These are phyloP conservation scores for Caenorhabditis sp. DNA, from an alignment of 2,888 invertebrate genomes.

Conservation along the genomic window DNA sequence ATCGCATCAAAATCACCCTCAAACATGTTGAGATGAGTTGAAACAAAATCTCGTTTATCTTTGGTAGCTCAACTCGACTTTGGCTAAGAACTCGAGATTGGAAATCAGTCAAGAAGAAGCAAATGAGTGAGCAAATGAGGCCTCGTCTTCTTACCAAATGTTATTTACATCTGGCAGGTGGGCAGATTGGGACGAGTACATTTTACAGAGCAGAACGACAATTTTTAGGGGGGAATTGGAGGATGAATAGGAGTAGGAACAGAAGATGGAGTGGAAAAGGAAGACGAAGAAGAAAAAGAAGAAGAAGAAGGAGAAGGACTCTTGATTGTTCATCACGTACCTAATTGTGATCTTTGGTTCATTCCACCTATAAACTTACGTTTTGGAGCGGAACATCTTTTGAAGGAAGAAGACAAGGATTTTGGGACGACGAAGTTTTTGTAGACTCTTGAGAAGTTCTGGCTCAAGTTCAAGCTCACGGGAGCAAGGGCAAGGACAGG, in stretches of 20 bases:
- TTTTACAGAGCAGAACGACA: conserved; percentile 7
- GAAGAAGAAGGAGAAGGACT: not conserved
- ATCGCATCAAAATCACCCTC: not conserved
- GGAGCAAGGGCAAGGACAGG: conserved; percentile 22
- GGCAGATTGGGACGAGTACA: conserved; percentile 47
- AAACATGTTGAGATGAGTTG: too few relatives aligned
- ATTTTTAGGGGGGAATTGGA: too few relatives aligned
- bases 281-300: not conserved
- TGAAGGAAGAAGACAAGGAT: conserved; percentile 5
- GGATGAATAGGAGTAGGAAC: too few relatives aligned
- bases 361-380: conserved; percentile 24
- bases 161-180: conserved; percentile 32
- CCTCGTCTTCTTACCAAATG: not conserved
- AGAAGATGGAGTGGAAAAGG: too few relatives aligned
- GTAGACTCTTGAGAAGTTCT: conserved; percentile 15
- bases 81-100: not conserved
- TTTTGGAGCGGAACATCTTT: conserved; percentile 38
- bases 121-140: conserved; percentile 25
- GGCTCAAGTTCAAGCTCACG: conserved; percentile 47
- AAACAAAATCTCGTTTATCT: not conserved
- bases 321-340: conserved; percentile 26
- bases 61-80: too few relatives aligned
- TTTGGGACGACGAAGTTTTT: conserved; percentile 15
- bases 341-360: conserved; percentile 23
- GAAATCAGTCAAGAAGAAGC: conserved; percentile 31